A percentile compares a stretch with the other conserved stretches of the same genome.
phyloP scores from a whole-genome alignment of 2,888 invertebrate genomes.

The Pterobdella sp. region DNA sequence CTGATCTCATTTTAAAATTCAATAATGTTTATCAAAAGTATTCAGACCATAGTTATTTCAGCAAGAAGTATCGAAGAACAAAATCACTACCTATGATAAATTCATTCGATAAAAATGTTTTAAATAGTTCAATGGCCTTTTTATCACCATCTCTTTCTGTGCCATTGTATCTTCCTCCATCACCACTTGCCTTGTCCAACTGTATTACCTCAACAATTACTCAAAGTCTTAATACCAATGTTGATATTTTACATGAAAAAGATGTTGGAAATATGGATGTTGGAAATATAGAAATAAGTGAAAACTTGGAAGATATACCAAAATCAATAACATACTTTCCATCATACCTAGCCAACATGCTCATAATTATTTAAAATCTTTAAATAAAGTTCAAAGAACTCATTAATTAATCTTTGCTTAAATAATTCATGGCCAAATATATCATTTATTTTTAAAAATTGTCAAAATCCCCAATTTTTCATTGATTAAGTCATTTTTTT shows the following conservation, averaged over 20 bases:
- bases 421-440: not conserved
- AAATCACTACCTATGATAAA: not conserved
- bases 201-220: not conserved
- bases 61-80: slow-evolving; percentile 9
- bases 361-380: slow-evolving; percentile 1
- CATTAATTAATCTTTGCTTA: not conserved
- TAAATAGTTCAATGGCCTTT: not conserved
- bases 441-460: not conserved
- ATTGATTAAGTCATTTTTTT: not conserved
- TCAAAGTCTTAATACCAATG: not conserved
- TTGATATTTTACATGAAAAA: not conserved
- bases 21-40: not conserved
- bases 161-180: not conserved
- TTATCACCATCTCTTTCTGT: not conserved
- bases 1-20: not conserved
- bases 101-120: not conserved
- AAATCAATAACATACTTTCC: not conserved
- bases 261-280: not conserved
- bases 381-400: not conserved
- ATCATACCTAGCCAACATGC: not conserved
- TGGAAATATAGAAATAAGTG: not conserved
- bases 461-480: not conserved
- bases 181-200: not conserved
- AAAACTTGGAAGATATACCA: not conserved
- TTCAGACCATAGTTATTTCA: slow-evolving; percentile 7